These are phyloP conservation scores for Cotesia glomerata DNA, from an alignment of 1,140 invertebrate genomes.

Conservation along the genomic window DNA sequence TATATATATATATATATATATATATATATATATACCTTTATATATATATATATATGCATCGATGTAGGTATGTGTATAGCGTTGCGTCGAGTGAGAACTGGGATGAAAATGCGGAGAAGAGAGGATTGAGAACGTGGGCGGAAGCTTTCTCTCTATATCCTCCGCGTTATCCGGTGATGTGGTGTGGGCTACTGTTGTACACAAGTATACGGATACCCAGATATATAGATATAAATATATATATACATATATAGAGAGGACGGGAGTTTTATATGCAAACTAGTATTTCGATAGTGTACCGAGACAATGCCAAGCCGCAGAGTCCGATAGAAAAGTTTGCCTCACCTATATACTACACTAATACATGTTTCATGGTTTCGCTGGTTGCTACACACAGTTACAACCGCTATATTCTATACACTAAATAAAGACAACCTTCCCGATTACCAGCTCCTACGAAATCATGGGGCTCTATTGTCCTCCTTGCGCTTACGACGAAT, in stretches of 20 bases:
- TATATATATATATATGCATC: not conserved
- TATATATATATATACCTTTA: conserved; percentile 1
- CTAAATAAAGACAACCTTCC: too few species aligned
- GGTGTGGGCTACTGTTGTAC: too few species aligned
- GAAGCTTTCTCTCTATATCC: conserved; percentile 15
- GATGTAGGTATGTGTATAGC: too few species aligned
- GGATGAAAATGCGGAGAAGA: too few species aligned
- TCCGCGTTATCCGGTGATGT: conserved; percentile 27
- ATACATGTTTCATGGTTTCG: not conserved
- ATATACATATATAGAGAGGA: conserved; percentile 31
- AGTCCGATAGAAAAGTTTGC: conserved; percentile 38
- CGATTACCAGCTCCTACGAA: too few species aligned
- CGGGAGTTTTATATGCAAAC: conserved; percentile 38
- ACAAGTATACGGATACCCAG: not conserved
- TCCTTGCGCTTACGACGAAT: not conserved
- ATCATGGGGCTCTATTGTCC: too few species aligned
- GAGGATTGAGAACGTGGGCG: conserved; percentile 2
- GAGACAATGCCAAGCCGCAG: conserved; percentile 30
- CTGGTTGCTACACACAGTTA: too few species aligned
- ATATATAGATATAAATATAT: conserved; percentile 25
- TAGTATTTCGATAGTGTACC: conserved; percentile 38
- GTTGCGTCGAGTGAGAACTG: not conserved
- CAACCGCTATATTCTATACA: not conserved
- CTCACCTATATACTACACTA: conserved; percentile 5
- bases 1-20: too few species aligned